Percentiles rank a stretch among this genome's conserved stretches.
These are phyloP conservation scores for Pseudomyrmex dendroicus DNA, from an alignment of 1,140 invertebrate species.

Conservation along the genomic window DNA sequence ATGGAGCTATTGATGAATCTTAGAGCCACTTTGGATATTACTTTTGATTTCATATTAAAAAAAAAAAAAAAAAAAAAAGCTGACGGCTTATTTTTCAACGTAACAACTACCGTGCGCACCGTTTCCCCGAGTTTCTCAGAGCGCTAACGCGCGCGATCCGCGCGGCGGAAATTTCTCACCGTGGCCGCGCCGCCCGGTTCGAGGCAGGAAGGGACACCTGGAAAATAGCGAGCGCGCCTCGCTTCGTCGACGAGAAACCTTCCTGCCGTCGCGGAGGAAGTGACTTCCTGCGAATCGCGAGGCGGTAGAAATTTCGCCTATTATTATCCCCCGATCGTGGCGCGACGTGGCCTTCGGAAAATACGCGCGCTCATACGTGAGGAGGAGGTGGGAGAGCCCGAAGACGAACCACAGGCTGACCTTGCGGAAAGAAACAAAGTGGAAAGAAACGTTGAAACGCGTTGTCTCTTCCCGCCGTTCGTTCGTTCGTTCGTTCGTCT, in stretches of 20 bases:
- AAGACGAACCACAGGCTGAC: constrained; percentile 50
- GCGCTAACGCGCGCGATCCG: constrained; percentile 25
- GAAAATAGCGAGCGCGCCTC: constrained; percentile 53
- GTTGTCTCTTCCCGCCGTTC: constrained; percentile 2
- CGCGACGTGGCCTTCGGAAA: constrained; percentile 54
- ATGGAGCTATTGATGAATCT: too few relatives aligned
- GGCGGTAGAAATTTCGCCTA: constrained; percentile 66
- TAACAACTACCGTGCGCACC: not conserved
- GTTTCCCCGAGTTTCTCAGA: constrained; percentile 1
- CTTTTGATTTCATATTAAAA: too few relatives aligned
- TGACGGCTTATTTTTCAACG: not conserved
- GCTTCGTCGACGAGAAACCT: constrained; percentile 55
- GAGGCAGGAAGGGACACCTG: constrained; percentile 71
- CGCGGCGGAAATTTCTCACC: constrained; percentile 67
- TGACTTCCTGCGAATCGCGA: constrained; percentile 70
- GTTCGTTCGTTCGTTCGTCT: constrained; percentile 3
- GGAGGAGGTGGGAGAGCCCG: constrained; percentile 17
- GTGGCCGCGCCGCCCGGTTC: constrained; percentile 3
- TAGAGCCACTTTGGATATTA: too few relatives aligned
- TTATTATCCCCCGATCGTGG: constrained; percentile 67
- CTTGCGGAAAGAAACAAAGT: constrained; percentile 52
- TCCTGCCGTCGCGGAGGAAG: constrained; percentile 60
- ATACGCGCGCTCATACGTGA: constrained; percentile 44
- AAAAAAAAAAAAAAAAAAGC: not conserved
- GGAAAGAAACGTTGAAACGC: constrained; percentile 36